Base-by-base conservation (phyloP, 2,797 vertebrate genomes). In the Chloroceryle amazona region DNA sequence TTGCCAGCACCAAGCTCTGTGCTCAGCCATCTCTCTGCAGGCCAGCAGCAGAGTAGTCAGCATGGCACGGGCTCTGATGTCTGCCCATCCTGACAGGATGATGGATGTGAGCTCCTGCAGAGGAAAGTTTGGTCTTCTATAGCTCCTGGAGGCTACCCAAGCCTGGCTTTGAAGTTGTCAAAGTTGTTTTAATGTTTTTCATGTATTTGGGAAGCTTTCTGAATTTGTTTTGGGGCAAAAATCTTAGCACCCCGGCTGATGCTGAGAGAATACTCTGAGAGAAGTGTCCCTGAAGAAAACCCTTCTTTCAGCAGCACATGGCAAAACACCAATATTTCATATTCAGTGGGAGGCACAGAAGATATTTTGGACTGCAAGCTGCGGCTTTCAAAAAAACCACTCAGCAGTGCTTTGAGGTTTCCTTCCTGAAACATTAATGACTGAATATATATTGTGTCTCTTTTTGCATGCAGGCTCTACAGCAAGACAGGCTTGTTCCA, bases 311-410 rank as follows among this genome's bases (percentile, higher is more conserved):
- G 89, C 37, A 62, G 70, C 1, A 0, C 25, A 4, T 63, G 82
- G 85, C 81, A 91, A 52, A 86, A 52, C 33, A 49, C 41, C 3
- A 4, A 6, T 47, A 15, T 19, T 46, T 66, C 21, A 21, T 16
- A 2, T 78, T 49, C 67, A 51, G 82, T 65, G 66, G 93, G 87
- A 86, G 72, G 41, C 47, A 67, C 0, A 0, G 68, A 52, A 87
- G 90, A 28, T 82, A 78, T 78, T 96, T 91, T 83, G 91, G 46
- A 88, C 82, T n/a, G 15, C 41, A 83, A 63, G 89, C 73, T 81
- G 65, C 72, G 66, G 90, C 95, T 94, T 91, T 79, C 74, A 82
- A 87, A 75, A 72, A 72, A 20, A 4, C 3, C 41, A 51, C 84
- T 80, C 39, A 54, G 57, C 6, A 44, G 72, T 70, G 84, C 52